Evolutionary conservation across 1,140 invertebrate species (phyloP).

Genomic region (Ridgeia piscesae): DNA sequence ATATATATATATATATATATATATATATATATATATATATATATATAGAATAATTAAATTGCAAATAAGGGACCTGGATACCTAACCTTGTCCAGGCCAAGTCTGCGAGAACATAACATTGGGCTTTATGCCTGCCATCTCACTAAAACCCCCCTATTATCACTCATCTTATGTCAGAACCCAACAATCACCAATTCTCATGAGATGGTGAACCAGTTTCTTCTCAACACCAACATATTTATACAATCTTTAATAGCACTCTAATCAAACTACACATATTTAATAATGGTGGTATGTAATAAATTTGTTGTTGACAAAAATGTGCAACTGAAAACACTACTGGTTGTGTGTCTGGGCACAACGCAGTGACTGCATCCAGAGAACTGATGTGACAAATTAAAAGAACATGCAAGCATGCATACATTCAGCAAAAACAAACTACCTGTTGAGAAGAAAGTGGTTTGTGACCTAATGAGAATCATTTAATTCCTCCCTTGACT

Average conservation of each 20-base stretch:
- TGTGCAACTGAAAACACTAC: too few species aligned
- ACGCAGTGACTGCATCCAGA: background rate
- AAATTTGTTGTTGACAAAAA: too few species aligned
- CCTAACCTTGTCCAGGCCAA: background rate
- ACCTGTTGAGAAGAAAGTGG: background rate
- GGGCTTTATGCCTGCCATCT: background rate
- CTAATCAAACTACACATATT: background rate
- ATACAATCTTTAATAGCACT: background rate
- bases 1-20: background rate
- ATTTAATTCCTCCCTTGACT: background rate
- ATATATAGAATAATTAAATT: background rate
- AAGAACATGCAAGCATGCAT: background rate
- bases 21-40: background rate
- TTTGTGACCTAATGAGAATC: background rate
- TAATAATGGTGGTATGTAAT: too few species aligned
- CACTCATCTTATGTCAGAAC: background rate
- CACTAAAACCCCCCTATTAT: background rate
- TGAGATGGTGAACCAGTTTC: background rate
- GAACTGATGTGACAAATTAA: background rate
- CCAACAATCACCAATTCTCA: background rate
- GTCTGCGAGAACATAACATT: background rate
- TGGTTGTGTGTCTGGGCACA: too few species aligned
- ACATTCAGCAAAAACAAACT: background rate
- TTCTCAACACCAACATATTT: background rate
- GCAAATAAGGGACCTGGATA: background rate